Percentiles rank a stretch among this genome's conserved stretches.
Evolutionary conservation across 2,797 vertebrate genomes (phyloP).

Genomic region (Pseudopleuronectes americanus): DNA sequence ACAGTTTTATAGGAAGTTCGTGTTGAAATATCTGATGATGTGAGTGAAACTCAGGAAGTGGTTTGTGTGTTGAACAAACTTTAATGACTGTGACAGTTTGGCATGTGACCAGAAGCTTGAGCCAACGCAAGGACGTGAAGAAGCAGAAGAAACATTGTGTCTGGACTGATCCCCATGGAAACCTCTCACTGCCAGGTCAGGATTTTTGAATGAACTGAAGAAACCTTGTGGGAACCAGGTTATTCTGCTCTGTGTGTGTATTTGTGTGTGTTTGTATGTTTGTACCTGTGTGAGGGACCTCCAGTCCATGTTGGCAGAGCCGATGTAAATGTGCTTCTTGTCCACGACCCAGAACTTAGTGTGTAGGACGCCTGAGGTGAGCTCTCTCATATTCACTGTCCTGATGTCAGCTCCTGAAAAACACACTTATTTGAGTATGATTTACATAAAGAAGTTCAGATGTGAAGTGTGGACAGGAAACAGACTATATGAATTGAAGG

Average conservation of each 20-base stretch:
- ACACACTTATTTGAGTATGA: conserved; percentile 3
- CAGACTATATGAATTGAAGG: too few relatives aligned
- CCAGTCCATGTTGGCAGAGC: conserved; percentile 99
- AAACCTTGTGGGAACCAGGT: too few relatives aligned
- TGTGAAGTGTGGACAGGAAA: too few relatives aligned
- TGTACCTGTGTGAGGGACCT: conserved; percentile 92
- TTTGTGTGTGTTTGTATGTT: conserved; percentile 4
- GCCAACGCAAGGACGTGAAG: background rate
- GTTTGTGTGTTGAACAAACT: background rate
- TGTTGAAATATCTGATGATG: background rate
- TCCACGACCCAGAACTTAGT: conserved; percentile 97
- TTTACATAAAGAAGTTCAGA: too few relatives aligned
- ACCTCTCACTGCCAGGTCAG: background rate
- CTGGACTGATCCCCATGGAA: too few relatives aligned
- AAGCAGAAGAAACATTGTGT: background rate
- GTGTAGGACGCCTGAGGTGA: conserved; percentile 91
- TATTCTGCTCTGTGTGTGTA: background rate
- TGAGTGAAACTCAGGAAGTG: background rate
- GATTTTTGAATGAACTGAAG: background rate
- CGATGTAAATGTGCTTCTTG: conserved; percentile 90
- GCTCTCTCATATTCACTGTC: conserved; percentile 85
- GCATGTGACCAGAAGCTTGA: background rate
- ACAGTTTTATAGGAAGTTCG: background rate
- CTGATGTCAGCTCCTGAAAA: conserved; percentile 87
- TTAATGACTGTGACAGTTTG: too few relatives aligned